Evolutionary conservation across 2,888 invertebrate species (phyloP), one percentile per base, ranked within the genome.

Genomic region (Coelogynopora nodosa): DNA sequence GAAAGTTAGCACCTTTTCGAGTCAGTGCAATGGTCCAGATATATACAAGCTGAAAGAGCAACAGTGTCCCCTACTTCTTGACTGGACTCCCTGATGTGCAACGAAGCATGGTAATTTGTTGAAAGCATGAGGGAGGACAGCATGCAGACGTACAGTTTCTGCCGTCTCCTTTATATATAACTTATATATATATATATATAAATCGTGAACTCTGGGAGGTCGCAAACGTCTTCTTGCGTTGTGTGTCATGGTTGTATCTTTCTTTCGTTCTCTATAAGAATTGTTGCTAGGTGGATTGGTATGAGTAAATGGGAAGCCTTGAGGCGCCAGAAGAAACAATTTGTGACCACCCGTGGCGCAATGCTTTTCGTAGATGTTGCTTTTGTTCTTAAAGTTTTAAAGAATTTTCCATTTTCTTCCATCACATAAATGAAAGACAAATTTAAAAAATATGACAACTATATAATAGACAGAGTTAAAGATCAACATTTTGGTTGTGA

Each of bases 311-410:
- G 27, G 23, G 23, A 74, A 13, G 74, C 74, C 74, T 74, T 74
- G 18, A 74, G 74, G 74, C 74, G 74, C 74, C 74, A 23, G 5
- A 23, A 26, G 23, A 23, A 74, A 74, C 5, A 5, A 13, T 74
- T 74, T 74, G 74, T 74, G 74, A 74, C 74, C 74, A 74, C 74
- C 74, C 74, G 74, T 74, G 74, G 74, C 5, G 74, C 74, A 74
- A 74, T 74, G 74, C 23, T 10, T 74, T 74, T 74, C 74, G 23
- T n/a, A 23, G 74, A 74, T 13, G 18, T 23, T 13, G 74, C 74
- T 74, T 74, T 74, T 74, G 74, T 74, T 74, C 74, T 74, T 74
- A 74, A 2, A 74, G n/a, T n/a, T n/a, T n/a, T n/a, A n/a, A n/a
- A n/a, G n/a, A n/a, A n/a, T n/a, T n/a, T n/a, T n/a, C n/a, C n/a